Base-by-base conservation (phyloP, 2,888 invertebrate species). In the Tortricodes alternella region DNA sequence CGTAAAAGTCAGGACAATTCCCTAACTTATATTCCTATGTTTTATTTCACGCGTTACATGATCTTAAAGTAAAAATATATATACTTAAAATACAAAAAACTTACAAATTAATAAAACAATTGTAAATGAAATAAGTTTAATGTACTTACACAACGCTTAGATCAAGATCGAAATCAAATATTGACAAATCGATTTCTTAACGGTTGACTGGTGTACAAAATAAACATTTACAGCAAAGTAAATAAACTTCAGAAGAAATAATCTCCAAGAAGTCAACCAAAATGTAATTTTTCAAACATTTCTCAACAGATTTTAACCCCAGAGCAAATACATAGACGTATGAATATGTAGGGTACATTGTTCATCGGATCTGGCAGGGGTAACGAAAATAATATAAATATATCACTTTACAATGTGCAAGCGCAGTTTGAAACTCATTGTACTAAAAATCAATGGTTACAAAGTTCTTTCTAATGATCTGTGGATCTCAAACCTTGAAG, bases 321-420 rank as follows among this genome's bases (percentile, higher is more conserved):
- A 71, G 63, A 62, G 61, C 39, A 48, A 41, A 38, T 53, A 46
- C 53, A 62, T 59, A 48, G 52, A 63, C 56, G 58, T 63, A 71
- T 67, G 66, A 74, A 71, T 70, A 53, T 70, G 81, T 83, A 7
- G 52, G 59, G 66, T 70, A 29, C 29, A 76, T 82, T 80, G 80
- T 81, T 78, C 66, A 59, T 64, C 66, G 63, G 68, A 71, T 73
- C 68, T 68, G 64, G 73, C 73, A 75, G 78, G 81, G 87, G 73
- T 71, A 68, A 73, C 60, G 71, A 78, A 84, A 85, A 85, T 85
- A 85, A 83, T 86, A 87, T 81, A 88, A 89, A 88, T 89, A 89
- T 87, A 89, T 89, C 89, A 83, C 80, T 85, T 87, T 85, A 82
- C 87, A 86, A 82, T 83, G 69, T 74, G 70, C 70, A 75, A 74